Evolutionary conservation across 2,113 vertebrate genomes (phyloP).

Genomic region (Myanophis thanlyinensis): DNA sequence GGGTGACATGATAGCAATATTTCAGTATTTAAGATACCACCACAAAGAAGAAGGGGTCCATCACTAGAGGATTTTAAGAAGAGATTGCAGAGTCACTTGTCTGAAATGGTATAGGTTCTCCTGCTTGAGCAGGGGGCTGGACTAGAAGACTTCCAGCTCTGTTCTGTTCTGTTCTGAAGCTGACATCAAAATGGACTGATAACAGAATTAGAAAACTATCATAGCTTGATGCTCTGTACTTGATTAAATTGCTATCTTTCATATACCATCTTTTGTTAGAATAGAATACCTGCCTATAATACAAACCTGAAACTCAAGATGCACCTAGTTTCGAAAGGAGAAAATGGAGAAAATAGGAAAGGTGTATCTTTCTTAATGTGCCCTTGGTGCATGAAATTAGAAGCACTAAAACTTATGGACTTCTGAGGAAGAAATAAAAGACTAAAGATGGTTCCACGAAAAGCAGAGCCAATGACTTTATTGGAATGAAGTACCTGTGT

Average conservation of each 20-base stretch:
- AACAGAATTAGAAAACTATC: constrained; percentile 3
- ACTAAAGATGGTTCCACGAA: neutral
- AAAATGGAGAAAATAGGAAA: neutral
- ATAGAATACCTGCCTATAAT: neutral
- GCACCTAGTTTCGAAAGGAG: neutral
- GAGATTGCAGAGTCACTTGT: too few relatives aligned
- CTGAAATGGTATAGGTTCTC: too few relatives aligned
- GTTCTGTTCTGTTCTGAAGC: neutral
- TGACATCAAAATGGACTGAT: neutral
- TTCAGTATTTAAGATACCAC: too few relatives aligned
- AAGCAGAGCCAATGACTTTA: neutral
- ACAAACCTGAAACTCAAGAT: neutral
- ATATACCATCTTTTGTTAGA: neutral
- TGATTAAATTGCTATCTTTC: neutral
- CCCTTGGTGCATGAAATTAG: neutral
- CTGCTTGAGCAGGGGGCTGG: too few relatives aligned
- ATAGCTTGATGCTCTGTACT: neutral
- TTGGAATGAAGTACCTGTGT: neutral
- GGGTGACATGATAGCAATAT: too few relatives aligned
- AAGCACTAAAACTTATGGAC: neutral
- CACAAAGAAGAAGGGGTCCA: too few relatives aligned
- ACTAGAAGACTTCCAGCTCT: too few relatives aligned
- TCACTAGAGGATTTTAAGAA: too few relatives aligned
- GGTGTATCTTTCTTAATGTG: neutral
- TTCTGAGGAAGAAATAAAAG: neutral